Base-by-base conservation (phyloP, 2,888 invertebrate genomes). In the Microctonus brassicae region DNA sequence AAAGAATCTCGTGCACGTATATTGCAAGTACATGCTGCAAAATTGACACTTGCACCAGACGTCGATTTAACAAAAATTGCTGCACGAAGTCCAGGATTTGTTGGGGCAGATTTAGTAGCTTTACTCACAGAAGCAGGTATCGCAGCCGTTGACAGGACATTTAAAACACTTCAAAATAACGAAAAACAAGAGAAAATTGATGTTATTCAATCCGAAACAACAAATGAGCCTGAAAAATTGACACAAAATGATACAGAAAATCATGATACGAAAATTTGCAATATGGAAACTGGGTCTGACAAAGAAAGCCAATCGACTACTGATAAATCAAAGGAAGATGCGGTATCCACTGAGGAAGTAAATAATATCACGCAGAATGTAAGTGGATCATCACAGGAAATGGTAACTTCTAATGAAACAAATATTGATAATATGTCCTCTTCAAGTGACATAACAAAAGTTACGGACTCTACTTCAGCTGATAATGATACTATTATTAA, bases 61-160 rank as follows among this genome's bases (percentile, higher is more conserved):
- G 91, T 98, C 78, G 92, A 94, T 85, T 92, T 93, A 82, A 89
- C 91, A 69, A 88, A 89, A 63, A 88, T 99, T 75, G 97, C 97
- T 26, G 92, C 93, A 80, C 90, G 94, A 64, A 97, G 97, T 7
- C 99, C 99, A 0, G 99, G 99, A 0, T 99, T 94, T 89, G 98
- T 98, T 39, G 99, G 98, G 13, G 97, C 97, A 4, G 98, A 99
- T 90, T 89, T 99, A 78, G 91, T 94, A 86, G 93, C 96, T 0
- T 89, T 98, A 67, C 92, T 95, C 0, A 91, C 95, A 75, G 96
- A 97, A 88, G 96, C 98, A 1, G 95, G 96, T 10, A 94, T 96
- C 85, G 92, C 92, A 78, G 97, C 97, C 57, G 94, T 97, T 0
- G 94, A 95, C 82, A 90, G 94, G 13, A 63, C 63, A n/a, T 67